phyloP scores from a whole-genome alignment of 2,113 vertebrate genomes.

The Chinchilla lanigera region DNA sequence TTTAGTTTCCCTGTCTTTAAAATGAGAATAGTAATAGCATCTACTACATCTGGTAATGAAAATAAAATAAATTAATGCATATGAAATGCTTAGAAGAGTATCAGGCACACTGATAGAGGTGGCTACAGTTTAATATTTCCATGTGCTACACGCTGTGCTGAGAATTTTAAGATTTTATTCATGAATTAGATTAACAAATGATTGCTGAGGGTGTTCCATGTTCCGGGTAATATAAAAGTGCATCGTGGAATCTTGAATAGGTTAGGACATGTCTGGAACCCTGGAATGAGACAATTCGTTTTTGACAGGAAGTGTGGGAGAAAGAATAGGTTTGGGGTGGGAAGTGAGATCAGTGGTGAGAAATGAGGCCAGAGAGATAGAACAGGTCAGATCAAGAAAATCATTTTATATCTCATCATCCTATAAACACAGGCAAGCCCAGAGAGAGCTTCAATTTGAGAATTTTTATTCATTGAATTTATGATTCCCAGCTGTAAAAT shows the following conservation, averaged over 20 bases:
- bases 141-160: background rate
- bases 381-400: background rate
- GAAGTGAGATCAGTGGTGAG: background rate
- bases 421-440: background rate
- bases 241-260: background rate
- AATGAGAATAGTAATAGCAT: background rate
- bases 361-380: background rate
- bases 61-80: background rate
- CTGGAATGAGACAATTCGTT: background rate
- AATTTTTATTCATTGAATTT: constrained; percentile 56
- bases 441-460: constrained; percentile 39
- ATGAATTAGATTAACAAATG: constrained; percentile 42
- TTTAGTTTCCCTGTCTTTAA: background rate
- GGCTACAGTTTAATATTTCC: background rate
- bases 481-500: constrained; percentile 13
- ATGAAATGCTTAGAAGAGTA: background rate
- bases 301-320: background rate
- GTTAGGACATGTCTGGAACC: background rate
- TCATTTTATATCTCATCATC: background rate
- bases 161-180: background rate
- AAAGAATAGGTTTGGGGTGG: background rate
- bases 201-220: background rate
- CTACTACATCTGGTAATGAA: background rate
- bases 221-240: background rate
- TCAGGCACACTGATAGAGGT: background rate